Evolutionary conservation across 2,113 vertebrate genomes (phyloP).

Genomic region (Cromileptes altivelis): DNA sequence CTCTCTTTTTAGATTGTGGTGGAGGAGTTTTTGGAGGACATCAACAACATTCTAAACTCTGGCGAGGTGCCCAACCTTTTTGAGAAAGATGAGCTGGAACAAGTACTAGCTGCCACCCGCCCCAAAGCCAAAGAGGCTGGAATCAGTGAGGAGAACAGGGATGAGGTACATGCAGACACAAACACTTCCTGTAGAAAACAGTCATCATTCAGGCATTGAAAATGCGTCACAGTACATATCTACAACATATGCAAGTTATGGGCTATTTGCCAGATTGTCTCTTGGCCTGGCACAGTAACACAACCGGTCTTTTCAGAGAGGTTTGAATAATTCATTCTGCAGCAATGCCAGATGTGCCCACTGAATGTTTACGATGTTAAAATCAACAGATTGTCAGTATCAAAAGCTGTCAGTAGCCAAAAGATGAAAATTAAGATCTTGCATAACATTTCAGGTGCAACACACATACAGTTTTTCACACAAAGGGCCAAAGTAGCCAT

Average conservation of each 20-base stretch:
- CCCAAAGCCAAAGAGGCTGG: conserved; percentile 89
- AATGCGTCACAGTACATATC: background rate
- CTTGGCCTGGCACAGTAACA: background rate
- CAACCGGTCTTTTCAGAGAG: background rate
- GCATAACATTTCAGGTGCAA: background rate
- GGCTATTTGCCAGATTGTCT: background rate
- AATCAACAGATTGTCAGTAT: background rate
- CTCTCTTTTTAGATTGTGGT: conserved; percentile 82
- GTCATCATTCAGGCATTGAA: background rate
- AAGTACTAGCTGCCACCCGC: conserved; percentile 86
- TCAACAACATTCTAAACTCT: conserved; percentile 90
- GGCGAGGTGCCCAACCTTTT: conserved; percentile 90
- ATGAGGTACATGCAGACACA: conserved; percentile 83
- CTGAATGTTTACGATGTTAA: background rate
- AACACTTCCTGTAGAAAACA: background rate
- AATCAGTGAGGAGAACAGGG: conserved; percentile 88
- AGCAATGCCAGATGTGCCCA: background rate
- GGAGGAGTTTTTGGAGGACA: conserved; percentile 89
- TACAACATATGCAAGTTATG: background rate
- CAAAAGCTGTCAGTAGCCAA: background rate
- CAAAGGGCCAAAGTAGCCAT: background rate
- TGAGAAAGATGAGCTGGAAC: conserved; percentile 89
- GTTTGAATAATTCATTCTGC: background rate
- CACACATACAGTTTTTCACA: background rate
- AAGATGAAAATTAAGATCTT: background rate